Base-by-base conservation (phyloP, 1,140 invertebrate genomes). In the Palaemon carinicauda region DNA sequence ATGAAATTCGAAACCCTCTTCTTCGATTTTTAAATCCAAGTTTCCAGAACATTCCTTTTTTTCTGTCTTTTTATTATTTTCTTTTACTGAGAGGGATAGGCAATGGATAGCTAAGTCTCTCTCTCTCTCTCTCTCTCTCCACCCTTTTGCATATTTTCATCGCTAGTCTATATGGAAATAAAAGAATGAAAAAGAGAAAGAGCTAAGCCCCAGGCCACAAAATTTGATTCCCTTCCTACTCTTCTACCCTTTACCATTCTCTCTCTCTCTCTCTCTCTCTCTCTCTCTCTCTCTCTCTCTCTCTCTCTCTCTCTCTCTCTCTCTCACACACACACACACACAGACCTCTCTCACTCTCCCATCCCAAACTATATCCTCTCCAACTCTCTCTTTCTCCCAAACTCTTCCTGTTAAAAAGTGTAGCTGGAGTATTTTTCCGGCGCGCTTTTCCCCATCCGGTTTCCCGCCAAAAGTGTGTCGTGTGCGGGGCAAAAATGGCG, bases 351-450 rank as follows among this genome's bases (percentile, higher is more conserved):
- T 15, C 56, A 21, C 15, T 24, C 24, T 24, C 56, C 24, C 56
- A n/a, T 21, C 24, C 56, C 24, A 2, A n/a, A 21, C 56, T 60
- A n/a, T 50, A 27, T 77, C 74, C 50, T 21, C 21, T 31, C 41
- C 50, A 31, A 33, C 74, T 77, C 74, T 77, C 41, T 50, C 41
- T 50, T 14, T 77, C 74, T 77, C 74, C 60, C 82, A 78, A 85
- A 85, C 82, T 79, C 74, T 85, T 85, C 21, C 74, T 75, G 82
- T 75, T 56, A 85, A 85, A n/a, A 85, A 85, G 60, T 79, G 82
- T 71, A 69, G 74, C 74, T 73, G 33, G 41, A 56, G 27, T 41
- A 78, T 50, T 85, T 79, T 85, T 84, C 33, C 56, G 74, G 71
- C 74, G 82, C 51, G 75, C 75, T 85, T 85, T 79, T 78, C 41